Evolutionary conservation across 2,888 invertebrate species (phyloP).

Genomic region (Andrena bicolor): DNA sequence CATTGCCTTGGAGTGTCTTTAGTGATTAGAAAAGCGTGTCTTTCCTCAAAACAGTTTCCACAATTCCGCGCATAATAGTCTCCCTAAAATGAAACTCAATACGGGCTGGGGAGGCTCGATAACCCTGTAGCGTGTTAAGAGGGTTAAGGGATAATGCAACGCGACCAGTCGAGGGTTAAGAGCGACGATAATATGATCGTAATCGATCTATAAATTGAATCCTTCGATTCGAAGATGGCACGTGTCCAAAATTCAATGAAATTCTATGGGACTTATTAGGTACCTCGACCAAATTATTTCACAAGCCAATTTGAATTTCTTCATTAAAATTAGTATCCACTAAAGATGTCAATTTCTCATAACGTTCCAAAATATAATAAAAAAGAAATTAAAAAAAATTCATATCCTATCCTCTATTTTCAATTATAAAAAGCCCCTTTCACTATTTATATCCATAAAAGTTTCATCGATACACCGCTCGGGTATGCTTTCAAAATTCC

Average conservation of each 20-base stretch:
- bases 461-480: too few relatives aligned
- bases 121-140: conserved; percentile 28
- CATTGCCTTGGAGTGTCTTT: too few relatives aligned
- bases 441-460: too few relatives aligned
- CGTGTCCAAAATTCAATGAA: not conserved
- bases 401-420: too few relatives aligned
- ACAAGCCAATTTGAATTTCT: not conserved
- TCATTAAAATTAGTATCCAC: not conserved
- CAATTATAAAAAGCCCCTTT: too few relatives aligned
- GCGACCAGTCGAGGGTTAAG: conserved; percentile 37
- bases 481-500: too few relatives aligned
- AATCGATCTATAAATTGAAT: conserved; percentile 30
- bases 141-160: conserved; percentile 49
- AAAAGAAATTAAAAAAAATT: too few relatives aligned
- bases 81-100: conserved; percentile 35
- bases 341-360: too few relatives aligned
- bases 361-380: too few relatives aligned
- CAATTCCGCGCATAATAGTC: conserved; percentile 18
- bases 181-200: conserved; percentile 43
- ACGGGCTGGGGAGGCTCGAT: conserved; percentile 29
- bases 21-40: too few relatives aligned
- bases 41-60: not conserved
- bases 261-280: not conserved
- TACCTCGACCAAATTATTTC: not conserved
- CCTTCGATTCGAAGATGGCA: not conserved